Base-by-base conservation (phyloP, 2,888 invertebrate genomes). In the Eristalinus aeneus region DNA sequence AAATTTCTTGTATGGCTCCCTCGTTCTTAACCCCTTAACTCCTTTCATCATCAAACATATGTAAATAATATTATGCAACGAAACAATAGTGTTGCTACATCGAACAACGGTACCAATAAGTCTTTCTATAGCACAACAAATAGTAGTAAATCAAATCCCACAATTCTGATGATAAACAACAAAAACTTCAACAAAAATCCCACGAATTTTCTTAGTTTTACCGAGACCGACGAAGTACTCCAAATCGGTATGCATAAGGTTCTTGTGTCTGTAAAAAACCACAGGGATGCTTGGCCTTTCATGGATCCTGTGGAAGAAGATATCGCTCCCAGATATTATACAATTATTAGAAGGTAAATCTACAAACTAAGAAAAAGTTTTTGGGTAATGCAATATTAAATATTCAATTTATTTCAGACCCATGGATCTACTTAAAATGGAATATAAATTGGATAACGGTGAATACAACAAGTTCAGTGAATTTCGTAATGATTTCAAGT, bases 261-360 rank as follows among this genome's bases (percentile, higher is more conserved):
- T 78, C 93, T 98, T 77, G 97, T 97, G 91, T 95, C 96, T 90
- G 94, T 98, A 53, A 97, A 96, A 90, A 95, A 96, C 89, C 97
- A 98, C 91, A 95, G 96, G 77, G 98, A 98, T 91, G 97, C 98
- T 0, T 98, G 98, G 98, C 98, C 98, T 0, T 98, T 98, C 92
- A 94, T 97, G 91, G 97, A 98, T 90, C 97, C 98, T 0, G 98
- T 98, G 0, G 97, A 98, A 90, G 98, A 98, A 91, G 97, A 97
- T 90, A 97, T 97, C 91, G 98, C 98, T 0, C 98, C 98, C 0
- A 96, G 97, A 92, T 96, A 96, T 91, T 96, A 96, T 90, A 94
- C 95, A 0, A 95, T 96, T 32, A 96, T 96, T 54, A 92, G 96
- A 88, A 94, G 94, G 93, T 93, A 79, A 16, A n/a, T 23, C 6